phyloP scores from a whole-genome alignment of 2,797 vertebrate species.

The Lutjanus campechanus region DNA sequence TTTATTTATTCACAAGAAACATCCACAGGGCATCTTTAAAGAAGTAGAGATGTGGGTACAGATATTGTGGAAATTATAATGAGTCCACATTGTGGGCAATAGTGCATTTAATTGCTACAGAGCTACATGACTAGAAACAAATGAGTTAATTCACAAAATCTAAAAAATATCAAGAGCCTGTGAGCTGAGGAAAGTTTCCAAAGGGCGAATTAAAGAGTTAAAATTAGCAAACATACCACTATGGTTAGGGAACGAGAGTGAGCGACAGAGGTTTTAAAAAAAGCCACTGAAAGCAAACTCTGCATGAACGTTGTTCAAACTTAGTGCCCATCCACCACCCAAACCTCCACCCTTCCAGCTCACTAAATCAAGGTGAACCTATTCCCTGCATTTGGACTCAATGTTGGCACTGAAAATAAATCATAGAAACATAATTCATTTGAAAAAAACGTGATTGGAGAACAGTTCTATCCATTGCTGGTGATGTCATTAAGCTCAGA shows the following conservation, averaged over 20 bases:
- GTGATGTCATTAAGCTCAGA: not conserved
- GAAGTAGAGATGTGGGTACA: too few relatives aligned
- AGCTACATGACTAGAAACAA: too few relatives aligned
- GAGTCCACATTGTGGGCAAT: too few relatives aligned
- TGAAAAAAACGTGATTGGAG: not conserved
- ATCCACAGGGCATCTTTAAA: too few relatives aligned
- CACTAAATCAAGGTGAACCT: slow-evolving; percentile 1
- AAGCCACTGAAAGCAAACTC: not conserved
- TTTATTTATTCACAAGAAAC: too few relatives aligned
- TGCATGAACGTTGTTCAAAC: not conserved
- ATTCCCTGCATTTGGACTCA: not conserved
- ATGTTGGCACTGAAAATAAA: not conserved
- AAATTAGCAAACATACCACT: not conserved
- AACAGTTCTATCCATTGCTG: not conserved
- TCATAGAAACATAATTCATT: not conserved
- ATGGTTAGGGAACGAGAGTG: too few relatives aligned
- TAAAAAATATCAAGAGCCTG: too few relatives aligned
- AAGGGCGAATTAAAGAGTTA: too few relatives aligned
- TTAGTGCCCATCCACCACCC: not conserved
- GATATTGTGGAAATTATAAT: too few relatives aligned
- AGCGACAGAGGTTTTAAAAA: not conserved
- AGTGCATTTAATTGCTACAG: too few relatives aligned
- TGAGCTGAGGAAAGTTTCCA: too few relatives aligned
- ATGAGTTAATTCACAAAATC: too few relatives aligned
- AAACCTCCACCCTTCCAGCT: not conserved